These are phyloP conservation scores for Rafetus swinhoei DNA, from an alignment of 2,113 vertebrate genomes.

Conservation along the genomic window DNA sequence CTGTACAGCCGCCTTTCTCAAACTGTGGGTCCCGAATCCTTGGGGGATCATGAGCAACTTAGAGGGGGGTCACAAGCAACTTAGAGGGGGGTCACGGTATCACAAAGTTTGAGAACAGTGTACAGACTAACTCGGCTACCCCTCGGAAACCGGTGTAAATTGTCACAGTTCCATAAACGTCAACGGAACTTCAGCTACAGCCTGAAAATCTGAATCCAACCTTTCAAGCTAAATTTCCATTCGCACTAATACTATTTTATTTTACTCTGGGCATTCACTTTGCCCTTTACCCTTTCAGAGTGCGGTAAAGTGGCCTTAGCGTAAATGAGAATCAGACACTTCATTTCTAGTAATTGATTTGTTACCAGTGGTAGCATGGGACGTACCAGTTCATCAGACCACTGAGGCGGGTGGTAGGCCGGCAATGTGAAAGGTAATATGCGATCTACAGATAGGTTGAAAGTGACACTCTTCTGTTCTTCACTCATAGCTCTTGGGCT, in stretches of 20 bases:
- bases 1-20: too few relatives aligned
- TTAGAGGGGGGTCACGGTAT: too few relatives aligned
- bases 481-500: background rate
- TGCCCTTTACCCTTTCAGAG: background rate
- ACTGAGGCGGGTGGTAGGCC: slow-evolving; percentile 42
- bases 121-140: too few relatives aligned
- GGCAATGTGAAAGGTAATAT: slow-evolving; percentile 82
- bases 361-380: background rate
- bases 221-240: background rate
- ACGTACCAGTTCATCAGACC: slow-evolving; percentile 82
- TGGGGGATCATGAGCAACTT: too few relatives aligned
- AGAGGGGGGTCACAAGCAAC: too few relatives aligned
- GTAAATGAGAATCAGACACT: background rate
- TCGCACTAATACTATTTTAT: background rate
- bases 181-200: background rate
- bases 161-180: background rate
- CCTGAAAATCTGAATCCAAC: background rate
- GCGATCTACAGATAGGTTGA: slow-evolving; percentile 62
- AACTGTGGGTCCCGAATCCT: too few relatives aligned
- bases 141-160: background rate
- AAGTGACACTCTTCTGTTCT: slow-evolving; percentile 19
- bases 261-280: background rate
- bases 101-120: too few relatives aligned
- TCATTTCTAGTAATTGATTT: background rate
- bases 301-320: background rate